These are phyloP conservation scores for Calameuta filiformis DNA, from an alignment of 2,888 invertebrate genomes.

Conservation along the genomic window DNA sequence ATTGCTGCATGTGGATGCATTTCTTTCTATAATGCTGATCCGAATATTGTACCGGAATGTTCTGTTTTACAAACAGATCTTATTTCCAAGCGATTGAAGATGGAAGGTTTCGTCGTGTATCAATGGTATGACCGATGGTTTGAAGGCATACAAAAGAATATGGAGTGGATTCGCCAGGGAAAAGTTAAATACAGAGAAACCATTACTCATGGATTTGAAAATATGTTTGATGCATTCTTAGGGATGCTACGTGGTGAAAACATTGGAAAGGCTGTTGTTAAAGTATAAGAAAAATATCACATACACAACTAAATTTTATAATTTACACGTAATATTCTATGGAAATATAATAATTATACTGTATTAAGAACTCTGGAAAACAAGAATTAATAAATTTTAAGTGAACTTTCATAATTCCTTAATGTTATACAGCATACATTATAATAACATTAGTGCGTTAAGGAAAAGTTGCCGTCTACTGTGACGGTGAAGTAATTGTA, in stretches of 20 bases:
- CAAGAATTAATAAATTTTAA: no score
- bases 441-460: background rate
- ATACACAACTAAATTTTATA: no score
- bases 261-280: constrained; percentile 75
- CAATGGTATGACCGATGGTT: constrained; percentile 72
- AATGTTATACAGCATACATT: background rate
- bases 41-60: constrained; percentile 66
- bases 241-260: constrained; percentile 75
- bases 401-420: background rate
- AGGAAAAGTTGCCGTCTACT: background rate
- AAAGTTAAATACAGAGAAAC: constrained; percentile 79
- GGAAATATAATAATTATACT: no score
- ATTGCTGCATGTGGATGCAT: constrained; percentile 76
- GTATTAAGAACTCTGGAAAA: no score
- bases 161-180: constrained; percentile 74
- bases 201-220: constrained; percentile 78
- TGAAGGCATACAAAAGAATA: constrained; percentile 74
- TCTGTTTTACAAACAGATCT: constrained; percentile 70
- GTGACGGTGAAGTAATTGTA: background rate
- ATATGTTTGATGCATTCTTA: constrained; percentile 77
- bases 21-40: constrained; percentile 71
- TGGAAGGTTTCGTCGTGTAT: constrained; percentile 72
- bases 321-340: no score
- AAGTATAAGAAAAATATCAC: constrained; percentile 62
- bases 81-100: constrained; percentile 71